These are phyloP conservation scores for Hybos culiciformis DNA, from an alignment of 2,888 invertebrate species.

Conservation along the genomic window DNA sequence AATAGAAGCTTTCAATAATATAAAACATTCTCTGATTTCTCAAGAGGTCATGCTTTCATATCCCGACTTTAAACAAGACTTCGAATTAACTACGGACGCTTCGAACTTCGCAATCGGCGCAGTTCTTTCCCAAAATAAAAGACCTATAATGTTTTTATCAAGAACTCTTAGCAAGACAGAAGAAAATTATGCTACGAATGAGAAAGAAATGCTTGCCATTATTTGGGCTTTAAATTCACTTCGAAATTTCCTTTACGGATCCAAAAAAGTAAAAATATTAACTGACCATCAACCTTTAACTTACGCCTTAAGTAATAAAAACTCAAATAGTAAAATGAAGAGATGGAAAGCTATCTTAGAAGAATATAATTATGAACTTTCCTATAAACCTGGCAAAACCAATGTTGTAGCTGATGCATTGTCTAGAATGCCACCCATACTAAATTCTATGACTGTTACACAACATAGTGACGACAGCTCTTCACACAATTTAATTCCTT, in stretches of 20 bases:
- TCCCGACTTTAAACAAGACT: slow-evolving; percentile 8
- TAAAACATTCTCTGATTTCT: slow-evolving; percentile 8
- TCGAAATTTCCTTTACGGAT: slow-evolving; percentile 8
- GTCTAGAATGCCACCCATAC: slow-evolving; percentile 3
- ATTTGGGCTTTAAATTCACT: slow-evolving; percentile 6
- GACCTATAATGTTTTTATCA: slow-evolving; percentile 4
- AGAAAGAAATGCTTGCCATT: no score
- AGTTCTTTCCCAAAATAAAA: no score
- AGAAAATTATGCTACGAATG: no score
- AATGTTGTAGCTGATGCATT: slow-evolving; percentile 11
- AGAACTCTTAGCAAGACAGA: slow-evolving; percentile 3
- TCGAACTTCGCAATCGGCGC: slow-evolving; percentile 8
- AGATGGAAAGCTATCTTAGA: slow-evolving; percentile 9
- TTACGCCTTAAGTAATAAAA: slow-evolving; percentile 7
- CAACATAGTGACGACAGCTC: slow-evolving; percentile 11
- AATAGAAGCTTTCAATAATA: slow-evolving; percentile 6
- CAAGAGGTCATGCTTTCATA: slow-evolving; percentile 8
- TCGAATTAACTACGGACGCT: slow-evolving; percentile 9
- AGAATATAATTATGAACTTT: slow-evolving; percentile 8
- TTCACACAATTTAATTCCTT: slow-evolving; percentile 8
- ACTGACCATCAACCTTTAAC: slow-evolving; percentile 12
- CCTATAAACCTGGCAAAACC: slow-evolving; percentile 5
- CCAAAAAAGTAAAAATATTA: slow-evolving; percentile 6
- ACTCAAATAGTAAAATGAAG: slow-evolving; percentile 6
- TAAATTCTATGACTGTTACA: slow-evolving; percentile 8